phyloP scores from a whole-genome alignment of 2,797 vertebrate species.

The Lagorchestes hirsutus region DNA sequence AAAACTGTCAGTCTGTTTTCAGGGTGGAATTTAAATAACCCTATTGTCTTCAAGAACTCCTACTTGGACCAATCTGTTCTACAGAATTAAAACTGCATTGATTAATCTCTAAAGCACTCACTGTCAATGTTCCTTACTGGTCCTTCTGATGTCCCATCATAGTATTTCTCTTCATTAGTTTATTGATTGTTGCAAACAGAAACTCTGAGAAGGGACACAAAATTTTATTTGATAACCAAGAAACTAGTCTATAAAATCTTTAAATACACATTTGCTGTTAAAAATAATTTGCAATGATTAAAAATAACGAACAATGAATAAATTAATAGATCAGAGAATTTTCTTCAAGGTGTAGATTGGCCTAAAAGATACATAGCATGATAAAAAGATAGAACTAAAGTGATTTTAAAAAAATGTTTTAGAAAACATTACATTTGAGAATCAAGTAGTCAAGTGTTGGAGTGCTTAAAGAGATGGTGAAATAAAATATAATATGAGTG shows the following conservation, averaged over 20 bases:
- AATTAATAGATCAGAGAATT: background rate
- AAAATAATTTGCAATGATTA: conserved; percentile 7
- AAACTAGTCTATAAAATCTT: conserved; percentile 13
- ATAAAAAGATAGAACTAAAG: background rate
- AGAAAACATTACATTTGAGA: background rate
- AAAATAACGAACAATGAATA: conserved; percentile 25
- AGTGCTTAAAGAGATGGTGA: background rate
- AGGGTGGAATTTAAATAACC: conserved; percentile 84
- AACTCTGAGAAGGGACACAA: background rate
- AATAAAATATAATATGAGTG: background rate
- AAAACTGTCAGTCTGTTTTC: conserved; percentile 85
- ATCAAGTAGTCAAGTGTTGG: background rate
- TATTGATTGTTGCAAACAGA: conserved; percentile 13
- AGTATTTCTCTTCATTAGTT: conserved; percentile 45
- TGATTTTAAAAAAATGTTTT: too few relatives aligned
- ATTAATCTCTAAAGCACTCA: conserved; percentile 83
- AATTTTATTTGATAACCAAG: conserved; percentile 55
- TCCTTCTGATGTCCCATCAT: conserved; percentile 78
- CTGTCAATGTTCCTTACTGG: conserved; percentile 82
- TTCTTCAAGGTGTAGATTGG: background rate
- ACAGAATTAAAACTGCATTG: conserved; percentile 79
- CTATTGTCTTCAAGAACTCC: conserved; percentile 71
- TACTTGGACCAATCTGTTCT: conserved; percentile 57
- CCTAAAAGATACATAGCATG: background rate
- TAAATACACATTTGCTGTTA: background rate